Percentiles rank a stretch among this genome's conserved stretches.
Conservation (phyloP, 2,113 vertebrate genomes). For the Ammodytes marinus region DNA sequence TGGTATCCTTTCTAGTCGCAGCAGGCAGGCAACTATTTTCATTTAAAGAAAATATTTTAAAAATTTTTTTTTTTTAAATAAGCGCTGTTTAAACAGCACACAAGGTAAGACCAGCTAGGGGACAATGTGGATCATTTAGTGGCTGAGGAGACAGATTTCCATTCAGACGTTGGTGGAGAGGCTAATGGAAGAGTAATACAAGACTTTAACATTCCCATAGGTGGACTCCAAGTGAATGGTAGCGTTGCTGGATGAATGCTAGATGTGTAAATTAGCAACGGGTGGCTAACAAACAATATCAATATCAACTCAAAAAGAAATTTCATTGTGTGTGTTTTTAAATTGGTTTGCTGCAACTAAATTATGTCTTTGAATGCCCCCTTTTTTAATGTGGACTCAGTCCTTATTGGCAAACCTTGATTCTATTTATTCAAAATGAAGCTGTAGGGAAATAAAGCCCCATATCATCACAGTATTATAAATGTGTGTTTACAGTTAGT, state of each 20-base stretch:
- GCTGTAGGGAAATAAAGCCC: not conserved
- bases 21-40: not conserved
- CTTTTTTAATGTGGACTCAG: not conserved
- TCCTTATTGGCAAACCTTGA: not conserved
- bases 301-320: not conserved
- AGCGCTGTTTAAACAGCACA: not conserved
- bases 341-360: too few species aligned
- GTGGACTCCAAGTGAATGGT: too few species aligned
- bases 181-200: too few species aligned
- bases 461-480: not conserved
- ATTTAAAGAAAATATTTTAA: too few species aligned
- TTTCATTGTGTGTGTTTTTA: too few species aligned
- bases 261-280: not conserved
- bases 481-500: not conserved
- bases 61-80: too few species aligned
- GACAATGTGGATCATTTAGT: not conserved
- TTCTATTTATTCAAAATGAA: not conserved
- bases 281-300: not conserved
- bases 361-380: too few species aligned
- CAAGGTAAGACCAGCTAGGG: not conserved
- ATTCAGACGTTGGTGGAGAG: not conserved
- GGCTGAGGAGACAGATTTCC: not conserved
- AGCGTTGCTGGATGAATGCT: too few species aligned
- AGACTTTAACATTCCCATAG: too few species aligned
- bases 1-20: not conserved